Base-by-base conservation (phyloP, 2,888 invertebrate species). In the Diabrotica balteata region DNA sequence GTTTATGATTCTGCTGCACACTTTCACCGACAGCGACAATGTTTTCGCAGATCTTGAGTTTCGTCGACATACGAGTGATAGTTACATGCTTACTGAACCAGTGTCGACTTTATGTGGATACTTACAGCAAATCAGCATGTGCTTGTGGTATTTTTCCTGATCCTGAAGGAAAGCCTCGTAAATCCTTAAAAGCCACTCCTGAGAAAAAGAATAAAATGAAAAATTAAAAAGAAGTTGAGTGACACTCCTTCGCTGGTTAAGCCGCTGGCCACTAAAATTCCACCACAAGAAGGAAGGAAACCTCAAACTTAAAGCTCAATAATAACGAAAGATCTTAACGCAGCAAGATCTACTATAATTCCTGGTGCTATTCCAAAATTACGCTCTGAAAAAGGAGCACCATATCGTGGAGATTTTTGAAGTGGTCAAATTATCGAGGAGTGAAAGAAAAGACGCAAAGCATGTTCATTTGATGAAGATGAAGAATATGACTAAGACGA, bases 241-340 rank as follows among this genome's bases (percentile, higher is more conserved):
- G 70, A 72, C 57, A 70, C 73, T 4, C 77, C 78, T 9, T 17
- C 2, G 17, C 78, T 78, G 9, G 71, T 75, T 0, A 72, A 76
- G 8, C 80, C 79, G 3, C 63, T 81, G n/a, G 81, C 80, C 1
- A 67, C 68, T 22, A 67, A 73, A 4, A 63, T 69, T 0, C 62
- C 64, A 11, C 66, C 70, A 7, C 57, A 67, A 8, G 80, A 79
- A 47, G 80, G 78, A 8, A 72, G 82, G 54, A 63, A 70, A 6
- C 78, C 80, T 1, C 82, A 82, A 11, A 81, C 80, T 4, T 84
- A 83, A 83, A 83, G 83, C 44, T 82, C 83, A 3, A 84, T 83
- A 70, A 73, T 83, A 17, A 72, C 82, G 22, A 76, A 81, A 17
- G 80, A 82, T 3, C 70, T 73, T 32, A 80, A 76, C 22, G 46